These are phyloP conservation scores for Greenwoodochromis staneri DNA, from an alignment of 2,113 vertebrate genomes.

Conservation along the genomic window DNA sequence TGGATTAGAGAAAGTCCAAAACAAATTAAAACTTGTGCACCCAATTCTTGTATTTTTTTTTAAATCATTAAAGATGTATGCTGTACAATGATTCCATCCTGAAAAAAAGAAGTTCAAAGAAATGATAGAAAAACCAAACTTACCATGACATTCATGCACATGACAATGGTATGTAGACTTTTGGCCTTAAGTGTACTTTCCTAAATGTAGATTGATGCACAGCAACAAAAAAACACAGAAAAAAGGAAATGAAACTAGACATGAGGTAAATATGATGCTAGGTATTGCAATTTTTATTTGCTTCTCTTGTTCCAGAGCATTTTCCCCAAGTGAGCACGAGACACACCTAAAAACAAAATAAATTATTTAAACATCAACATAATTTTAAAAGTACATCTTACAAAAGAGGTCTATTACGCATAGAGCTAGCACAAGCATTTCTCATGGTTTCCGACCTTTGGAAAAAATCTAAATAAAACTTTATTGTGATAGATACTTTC, in stretches of 20 bases:
- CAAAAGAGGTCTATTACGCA: not conserved
- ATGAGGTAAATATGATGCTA: not conserved
- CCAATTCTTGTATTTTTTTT: not conserved
- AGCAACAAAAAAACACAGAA: rapidly evolving
- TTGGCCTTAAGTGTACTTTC: not conserved
- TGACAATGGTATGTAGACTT: not conserved
- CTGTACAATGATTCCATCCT: not conserved
- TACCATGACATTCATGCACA: not conserved
- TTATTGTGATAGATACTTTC: not conserved
- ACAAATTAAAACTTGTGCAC: not conserved
- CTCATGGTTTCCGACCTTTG: not conserved
- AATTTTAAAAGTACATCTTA: not conserved
- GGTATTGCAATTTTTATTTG: not conserved
- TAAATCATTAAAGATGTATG: not conserved
- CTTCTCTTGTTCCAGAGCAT: not conserved
- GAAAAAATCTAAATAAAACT: not conserved
- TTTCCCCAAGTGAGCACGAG: not conserved
- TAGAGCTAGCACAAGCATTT: not conserved
- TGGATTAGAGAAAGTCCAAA: not conserved
- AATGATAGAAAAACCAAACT: not conserved
- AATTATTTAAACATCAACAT: not conserved
- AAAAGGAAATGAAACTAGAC: not conserved
- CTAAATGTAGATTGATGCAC: not conserved
- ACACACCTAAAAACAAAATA: not conserved
- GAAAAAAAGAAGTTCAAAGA: not conserved